Evolutionary conservation across 1,140 invertebrate genomes (phyloP).

Genomic region (Schlechtendalia chinensis): DNA sequence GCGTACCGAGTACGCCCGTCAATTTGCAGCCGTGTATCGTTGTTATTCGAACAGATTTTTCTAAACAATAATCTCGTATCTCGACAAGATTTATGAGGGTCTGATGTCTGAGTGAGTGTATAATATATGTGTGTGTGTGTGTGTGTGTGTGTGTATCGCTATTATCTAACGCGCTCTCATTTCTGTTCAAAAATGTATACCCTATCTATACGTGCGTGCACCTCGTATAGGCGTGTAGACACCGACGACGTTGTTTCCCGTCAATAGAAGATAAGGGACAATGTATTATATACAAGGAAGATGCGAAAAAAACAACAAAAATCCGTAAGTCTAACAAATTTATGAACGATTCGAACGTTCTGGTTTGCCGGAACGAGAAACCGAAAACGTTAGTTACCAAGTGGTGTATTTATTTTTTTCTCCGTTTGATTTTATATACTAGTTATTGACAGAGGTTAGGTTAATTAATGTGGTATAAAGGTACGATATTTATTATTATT

Average conservation of each 20-base stretch:
- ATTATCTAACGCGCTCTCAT: neutral
- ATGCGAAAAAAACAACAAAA: too few species aligned
- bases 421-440: neutral
- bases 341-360: too few species aligned
- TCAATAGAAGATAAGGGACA: neutral
- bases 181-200: neutral
- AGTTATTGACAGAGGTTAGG: neutral
- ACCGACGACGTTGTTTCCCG: neutral
- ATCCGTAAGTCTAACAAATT: neutral
- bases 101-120: neutral
- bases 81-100: neutral
- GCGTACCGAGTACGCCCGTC: neutral
- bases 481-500: too few species aligned
- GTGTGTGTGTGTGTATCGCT: too few species aligned
- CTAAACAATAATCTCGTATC: neutral
- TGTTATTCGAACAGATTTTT: slow-evolving; percentile 9
- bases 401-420: neutral
- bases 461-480: neutral
- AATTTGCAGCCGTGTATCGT: neutral
- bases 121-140: too few species aligned
- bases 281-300: too few species aligned
- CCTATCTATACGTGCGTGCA: too few species aligned
- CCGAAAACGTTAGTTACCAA: neutral
- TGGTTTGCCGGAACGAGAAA: neutral
- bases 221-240: neutral